These are phyloP conservation scores for Hipposideros armiger DNA, from an alignment of 2,113 vertebrate species.

Conservation along the genomic window DNA sequence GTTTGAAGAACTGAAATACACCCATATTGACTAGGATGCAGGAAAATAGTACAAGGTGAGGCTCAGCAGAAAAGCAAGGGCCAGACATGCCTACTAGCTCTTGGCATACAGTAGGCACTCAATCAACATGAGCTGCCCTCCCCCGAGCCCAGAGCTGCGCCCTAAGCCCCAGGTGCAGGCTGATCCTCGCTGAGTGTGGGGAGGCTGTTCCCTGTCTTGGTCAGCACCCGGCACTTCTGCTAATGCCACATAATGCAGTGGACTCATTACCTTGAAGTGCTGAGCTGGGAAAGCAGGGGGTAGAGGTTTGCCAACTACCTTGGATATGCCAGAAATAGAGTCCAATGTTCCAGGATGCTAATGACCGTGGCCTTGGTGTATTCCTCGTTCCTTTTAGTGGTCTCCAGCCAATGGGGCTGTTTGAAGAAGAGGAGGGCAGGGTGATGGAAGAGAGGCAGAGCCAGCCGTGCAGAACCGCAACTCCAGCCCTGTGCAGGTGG, in stretches of 20 bases:
- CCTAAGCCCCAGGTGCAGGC: not conserved
- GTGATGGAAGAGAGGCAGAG: not conserved
- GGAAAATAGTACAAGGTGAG: not conserved
- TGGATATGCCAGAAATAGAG: slow-evolving; percentile 58
- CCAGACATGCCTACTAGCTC: not conserved
- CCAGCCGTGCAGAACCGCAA: accelerated
- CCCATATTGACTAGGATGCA: not conserved
- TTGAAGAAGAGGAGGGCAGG: not conserved
- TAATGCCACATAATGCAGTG: not conserved
- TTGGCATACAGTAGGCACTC: not conserved
- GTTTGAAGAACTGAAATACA: not conserved
- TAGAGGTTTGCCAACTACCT: slow-evolving; percentile 1
- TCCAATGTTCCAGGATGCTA: slow-evolving; percentile 55
- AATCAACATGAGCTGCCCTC: not conserved
- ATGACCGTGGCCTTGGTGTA: slow-evolving; percentile 37
- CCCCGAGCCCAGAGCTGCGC: not conserved
- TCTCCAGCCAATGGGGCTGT: not conserved
- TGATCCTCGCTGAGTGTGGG: accelerated
- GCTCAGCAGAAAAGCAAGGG: not conserved
- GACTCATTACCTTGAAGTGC: slow-evolving; percentile 5
- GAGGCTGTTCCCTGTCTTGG: not conserved
- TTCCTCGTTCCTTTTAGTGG: slow-evolving; percentile 41
- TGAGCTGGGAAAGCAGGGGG: not conserved
- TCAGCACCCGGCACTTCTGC: not conserved
- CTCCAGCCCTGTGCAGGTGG: not conserved